These are phyloP conservation scores for Odocoileus virginianus DNA, from an alignment of 2,113 vertebrate species.

Conservation along the genomic window DNA sequence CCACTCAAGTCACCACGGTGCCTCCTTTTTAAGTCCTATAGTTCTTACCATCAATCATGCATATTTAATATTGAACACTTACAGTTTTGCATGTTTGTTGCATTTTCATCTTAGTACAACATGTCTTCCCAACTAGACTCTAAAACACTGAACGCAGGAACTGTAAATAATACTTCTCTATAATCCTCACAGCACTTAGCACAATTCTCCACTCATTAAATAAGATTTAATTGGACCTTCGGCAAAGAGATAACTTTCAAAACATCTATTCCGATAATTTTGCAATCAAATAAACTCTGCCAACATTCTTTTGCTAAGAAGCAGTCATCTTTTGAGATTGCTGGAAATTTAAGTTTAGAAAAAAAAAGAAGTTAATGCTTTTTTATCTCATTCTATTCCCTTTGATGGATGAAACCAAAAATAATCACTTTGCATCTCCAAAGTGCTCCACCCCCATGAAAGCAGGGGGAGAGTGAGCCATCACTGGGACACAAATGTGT, in stretches of 20 bases:
- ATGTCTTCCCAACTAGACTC: slow-evolving; percentile 33
- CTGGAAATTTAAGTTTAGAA: slow-evolving; percentile 58
- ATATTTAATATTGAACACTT: slow-evolving; percentile 8
- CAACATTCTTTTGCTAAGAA: slow-evolving; percentile 52
- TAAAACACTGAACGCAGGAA: slow-evolving; percentile 32
- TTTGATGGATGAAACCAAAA: slow-evolving; percentile 68
- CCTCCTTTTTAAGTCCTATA: background rate
- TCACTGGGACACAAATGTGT: slow-evolving; percentile 57
- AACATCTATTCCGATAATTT: slow-evolving; percentile 62
- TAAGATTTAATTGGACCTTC: slow-evolving; percentile 56
- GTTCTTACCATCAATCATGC: background rate
- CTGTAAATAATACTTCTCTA: slow-evolving; percentile 56
- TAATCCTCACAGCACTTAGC: slow-evolving; percentile 49
- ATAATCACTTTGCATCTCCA: slow-evolving; percentile 63
- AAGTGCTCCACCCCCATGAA: slow-evolving; percentile 53
- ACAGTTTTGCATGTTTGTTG: slow-evolving; percentile 35
- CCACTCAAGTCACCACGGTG: background rate
- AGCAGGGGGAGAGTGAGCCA: slow-evolving; percentile 17
- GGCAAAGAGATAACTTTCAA: slow-evolving; percentile 60
- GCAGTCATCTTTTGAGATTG: slow-evolving; percentile 60
- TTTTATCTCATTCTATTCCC: slow-evolving; percentile 65
- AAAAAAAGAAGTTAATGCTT: slow-evolving; percentile 59
- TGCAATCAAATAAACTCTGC: slow-evolving; percentile 60
- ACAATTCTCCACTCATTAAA: slow-evolving; percentile 56
- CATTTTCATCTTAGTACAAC: slow-evolving; percentile 40